Evolutionary conservation across 2,888 invertebrate species (phyloP).

Genomic region (Cheilosia pagana): DNA sequence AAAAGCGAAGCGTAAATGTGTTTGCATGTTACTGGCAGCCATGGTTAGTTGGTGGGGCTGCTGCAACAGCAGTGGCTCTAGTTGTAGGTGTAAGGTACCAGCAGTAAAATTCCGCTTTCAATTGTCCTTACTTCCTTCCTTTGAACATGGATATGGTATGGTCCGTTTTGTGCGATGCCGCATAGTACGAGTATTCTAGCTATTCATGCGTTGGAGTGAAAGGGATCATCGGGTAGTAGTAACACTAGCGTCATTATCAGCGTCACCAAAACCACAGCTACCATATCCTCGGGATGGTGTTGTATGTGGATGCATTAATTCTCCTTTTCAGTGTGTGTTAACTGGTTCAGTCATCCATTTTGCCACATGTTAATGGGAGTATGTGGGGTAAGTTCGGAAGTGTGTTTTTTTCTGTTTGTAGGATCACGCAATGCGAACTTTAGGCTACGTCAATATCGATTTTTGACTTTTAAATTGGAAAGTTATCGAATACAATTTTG

Average conservation of each 20-base stretch:
- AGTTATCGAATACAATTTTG: not conserved
- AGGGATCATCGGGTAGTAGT: slow-evolving; percentile 54
- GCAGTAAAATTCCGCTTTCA: slow-evolving; percentile 60
- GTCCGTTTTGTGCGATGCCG: not conserved
- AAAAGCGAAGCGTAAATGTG: slow-evolving; percentile 68
- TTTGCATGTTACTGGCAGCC: slow-evolving; percentile 69
- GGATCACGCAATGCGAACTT: slow-evolving; percentile 2
- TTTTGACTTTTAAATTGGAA: not conserved
- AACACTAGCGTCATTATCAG: slow-evolving; percentile 57
- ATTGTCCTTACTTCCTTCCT: slow-evolving; percentile 70
- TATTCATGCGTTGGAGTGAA: slow-evolving; percentile 58
- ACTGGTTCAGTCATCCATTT: slow-evolving; percentile 57
- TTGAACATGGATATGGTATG: slow-evolving; percentile 34
- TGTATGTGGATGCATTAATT: slow-evolving; percentile 48
- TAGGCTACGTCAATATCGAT: not conserved
- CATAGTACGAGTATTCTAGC: not conserved
- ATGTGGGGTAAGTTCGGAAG: slow-evolving; percentile 29
- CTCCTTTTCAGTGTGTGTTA: slow-evolving; percentile 52
- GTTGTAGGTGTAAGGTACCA: slow-evolving; percentile 26
- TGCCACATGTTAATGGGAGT: slow-evolving; percentile 53
- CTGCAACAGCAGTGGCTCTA: slow-evolving; percentile 25
- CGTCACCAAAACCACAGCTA: slow-evolving; percentile 35
- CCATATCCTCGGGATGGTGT: slow-evolving; percentile 2
- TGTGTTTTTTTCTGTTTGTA: slow-evolving; percentile 13
- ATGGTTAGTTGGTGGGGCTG: slow-evolving; percentile 41